Base-by-base conservation (phyloP, 2,113 vertebrate genomes). In the Ariopsis seemanni region DNA sequence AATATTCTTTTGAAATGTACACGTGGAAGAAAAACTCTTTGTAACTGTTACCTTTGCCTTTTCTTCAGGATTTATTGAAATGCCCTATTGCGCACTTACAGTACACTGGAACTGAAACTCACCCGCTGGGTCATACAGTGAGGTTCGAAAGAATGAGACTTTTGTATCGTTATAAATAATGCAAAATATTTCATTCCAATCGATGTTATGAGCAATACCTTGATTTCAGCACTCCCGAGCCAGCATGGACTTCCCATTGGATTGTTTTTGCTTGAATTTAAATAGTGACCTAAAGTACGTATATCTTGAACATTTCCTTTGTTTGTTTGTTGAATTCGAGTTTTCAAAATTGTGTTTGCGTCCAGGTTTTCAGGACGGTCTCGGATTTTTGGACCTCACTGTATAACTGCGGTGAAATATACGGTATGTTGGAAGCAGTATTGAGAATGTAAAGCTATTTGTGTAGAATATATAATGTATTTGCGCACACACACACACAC, bases 1-100 rank as follows among this genome's bases (percentile, higher is more conserved):
- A 92, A 93, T 93, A 93, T 87, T 90, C 80, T 87, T 88, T 89
- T 88, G 89, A 89, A 65, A 91, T 91, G 86, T 91, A 91, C 84
- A 90, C 89, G 88, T 91, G 88, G n/a, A 27, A 53, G 42, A 34
- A 85, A 88, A 74, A 86, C 88, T 85, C 89, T 94, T 93, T 91
- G 84, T 93, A 91, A 91, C 78, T 85, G 69, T 65, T 57, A n/a
- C n/a, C 85, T 89, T 62, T 83, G 85, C 85, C 81, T 79, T 85
- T 42, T 86, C 82, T 87, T 60, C 65, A 52, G 80, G 50, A 63
- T 86, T 90, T 86, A 78, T 86, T 82, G 27, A 81, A 74, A 78
- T 30, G 69, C 5, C 34, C 18, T 25, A 20, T 72, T 25, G 52
- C 58, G 17, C 50, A 80, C 55, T 69, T n/a, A 22, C 18, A 62